Conservation (phyloP, 2,113 vertebrate genomes). For the Siniperca chuatsi region DNA sequence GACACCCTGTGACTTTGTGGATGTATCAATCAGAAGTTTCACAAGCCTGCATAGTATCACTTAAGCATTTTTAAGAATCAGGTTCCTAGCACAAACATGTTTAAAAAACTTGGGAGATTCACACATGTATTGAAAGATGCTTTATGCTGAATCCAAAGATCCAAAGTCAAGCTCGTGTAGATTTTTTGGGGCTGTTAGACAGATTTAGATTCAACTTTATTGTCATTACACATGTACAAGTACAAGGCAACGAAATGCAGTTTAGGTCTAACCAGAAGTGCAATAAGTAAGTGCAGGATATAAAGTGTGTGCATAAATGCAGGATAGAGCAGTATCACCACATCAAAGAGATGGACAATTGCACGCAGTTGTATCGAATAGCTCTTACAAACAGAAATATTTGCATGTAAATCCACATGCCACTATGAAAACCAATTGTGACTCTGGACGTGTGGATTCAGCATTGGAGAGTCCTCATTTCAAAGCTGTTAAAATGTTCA, state of each 20-base stretch:
- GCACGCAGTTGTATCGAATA: not conserved
- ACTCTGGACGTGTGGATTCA: constrained; percentile 42
- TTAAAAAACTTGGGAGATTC: not conserved
- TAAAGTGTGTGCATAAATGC: too few relatives aligned
- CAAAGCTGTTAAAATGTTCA: constrained; percentile 14
- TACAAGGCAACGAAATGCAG: too few relatives aligned
- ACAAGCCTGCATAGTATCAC: not conserved
- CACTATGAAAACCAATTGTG: not conserved
- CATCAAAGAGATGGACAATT: not conserved
- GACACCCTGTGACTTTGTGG: constrained; percentile 10
- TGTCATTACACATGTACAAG: too few relatives aligned
- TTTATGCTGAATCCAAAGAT: constrained; percentile 44
- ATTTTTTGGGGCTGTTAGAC: not conserved
- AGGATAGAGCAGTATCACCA: too few relatives aligned
- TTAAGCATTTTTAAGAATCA: not conserved
- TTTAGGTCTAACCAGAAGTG: too few relatives aligned
- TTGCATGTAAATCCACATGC: not conserved
- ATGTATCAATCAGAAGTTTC: too few relatives aligned
- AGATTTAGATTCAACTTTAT: not conserved
- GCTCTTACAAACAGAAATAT: not conserved
- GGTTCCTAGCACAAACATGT: not conserved
- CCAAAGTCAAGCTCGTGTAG: constrained; percentile 7
- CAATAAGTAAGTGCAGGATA: too few relatives aligned
- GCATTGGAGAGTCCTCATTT: constrained; percentile 5
- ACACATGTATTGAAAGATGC: not conserved